Percentiles rank a stretch among this genome's conserved stretches.
Conservation (phyloP, 2,888 invertebrate genomes). For the Cheilosia urbana region DNA sequence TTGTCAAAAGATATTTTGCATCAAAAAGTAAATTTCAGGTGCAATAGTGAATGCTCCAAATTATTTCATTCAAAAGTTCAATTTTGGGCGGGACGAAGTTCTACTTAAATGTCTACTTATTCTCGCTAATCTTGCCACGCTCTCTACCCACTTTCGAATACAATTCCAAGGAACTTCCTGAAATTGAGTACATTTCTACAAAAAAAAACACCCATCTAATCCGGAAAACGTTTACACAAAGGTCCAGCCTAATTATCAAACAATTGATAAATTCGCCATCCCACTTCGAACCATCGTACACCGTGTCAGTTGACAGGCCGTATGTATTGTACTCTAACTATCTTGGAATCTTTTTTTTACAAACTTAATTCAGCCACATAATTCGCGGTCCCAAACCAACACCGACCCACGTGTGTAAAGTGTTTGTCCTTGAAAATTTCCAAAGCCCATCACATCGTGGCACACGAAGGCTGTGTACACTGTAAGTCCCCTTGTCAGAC, state of each 20-base stretch:
- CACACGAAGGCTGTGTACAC: slow-evolving; percentile 1
- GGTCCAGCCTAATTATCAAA: slow-evolving; percentile 6
- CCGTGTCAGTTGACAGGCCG: not conserved
- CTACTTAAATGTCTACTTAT: no score
- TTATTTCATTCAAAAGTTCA: no score
- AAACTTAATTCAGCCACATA: slow-evolving; percentile 36
- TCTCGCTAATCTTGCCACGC: no score
- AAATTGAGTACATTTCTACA: no score
- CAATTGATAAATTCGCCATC: not conserved
- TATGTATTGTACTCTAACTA: not conserved
- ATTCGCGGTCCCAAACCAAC: slow-evolving; percentile 1
- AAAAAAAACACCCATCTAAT: not conserved
- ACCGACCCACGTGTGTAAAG: slow-evolving; percentile 21
- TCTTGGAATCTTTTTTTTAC: slow-evolving; percentile 12
- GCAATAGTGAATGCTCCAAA: no score
- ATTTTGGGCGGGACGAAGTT: no score
- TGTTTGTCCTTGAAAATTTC: slow-evolving; percentile 42
- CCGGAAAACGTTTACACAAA: not conserved
- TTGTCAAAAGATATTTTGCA: no score
- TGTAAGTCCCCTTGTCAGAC: slow-evolving; percentile 36
- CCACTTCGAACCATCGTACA: not conserved
- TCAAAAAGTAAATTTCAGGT: no score
- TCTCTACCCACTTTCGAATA: no score
- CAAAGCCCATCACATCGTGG: not conserved
- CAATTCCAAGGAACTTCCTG: not conserved